Percentiles rank a stretch among this genome's conserved stretches.
Conservation (phyloP, 2,888 invertebrate species). For the Rhamnusium bicolor region DNA sequence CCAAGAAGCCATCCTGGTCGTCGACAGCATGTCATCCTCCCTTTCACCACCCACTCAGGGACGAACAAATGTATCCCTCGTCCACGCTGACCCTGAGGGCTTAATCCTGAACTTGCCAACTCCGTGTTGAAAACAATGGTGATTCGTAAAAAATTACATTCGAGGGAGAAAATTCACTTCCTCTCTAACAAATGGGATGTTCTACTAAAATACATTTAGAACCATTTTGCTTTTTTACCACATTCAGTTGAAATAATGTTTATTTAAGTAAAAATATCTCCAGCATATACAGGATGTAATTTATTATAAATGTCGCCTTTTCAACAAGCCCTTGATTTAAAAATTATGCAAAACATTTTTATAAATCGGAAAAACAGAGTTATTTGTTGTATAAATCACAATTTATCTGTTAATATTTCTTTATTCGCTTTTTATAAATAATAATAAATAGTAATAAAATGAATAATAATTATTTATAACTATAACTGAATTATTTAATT, state of each 20-base stretch:
- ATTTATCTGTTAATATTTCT: no score
- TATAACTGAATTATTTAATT: no score
- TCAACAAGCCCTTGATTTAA: not conserved
- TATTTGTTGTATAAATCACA: no score
- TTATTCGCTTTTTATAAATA: no score
- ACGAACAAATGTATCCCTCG: slow-evolving; percentile 68
- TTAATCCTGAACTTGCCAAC: slow-evolving; percentile 57
- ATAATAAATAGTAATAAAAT: no score
- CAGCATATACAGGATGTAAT: not conserved
- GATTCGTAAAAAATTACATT: slow-evolving; percentile 53
- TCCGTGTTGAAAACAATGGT: slow-evolving; percentile 55
- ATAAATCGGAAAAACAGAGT: not conserved
- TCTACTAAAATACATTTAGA: slow-evolving; percentile 42
- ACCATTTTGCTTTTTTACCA: slow-evolving; percentile 40
- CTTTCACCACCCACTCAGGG: slow-evolving; percentile 57
- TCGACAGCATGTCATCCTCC: slow-evolving; percentile 64
- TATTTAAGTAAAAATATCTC: slow-evolving; percentile 30
- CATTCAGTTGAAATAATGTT: slow-evolving; percentile 40
- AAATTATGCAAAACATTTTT: not conserved
- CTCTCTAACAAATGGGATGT: slow-evolving; percentile 49
- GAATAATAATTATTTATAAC: no score
- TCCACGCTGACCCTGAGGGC: slow-evolving; percentile 64
- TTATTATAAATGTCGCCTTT: not conserved
- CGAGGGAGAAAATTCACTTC: slow-evolving; percentile 48
- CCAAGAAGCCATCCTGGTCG: slow-evolving; percentile 68